Conservation (phyloP, 2,113 vertebrate genomes). For the Ailuropoda melanoleuca region DNA sequence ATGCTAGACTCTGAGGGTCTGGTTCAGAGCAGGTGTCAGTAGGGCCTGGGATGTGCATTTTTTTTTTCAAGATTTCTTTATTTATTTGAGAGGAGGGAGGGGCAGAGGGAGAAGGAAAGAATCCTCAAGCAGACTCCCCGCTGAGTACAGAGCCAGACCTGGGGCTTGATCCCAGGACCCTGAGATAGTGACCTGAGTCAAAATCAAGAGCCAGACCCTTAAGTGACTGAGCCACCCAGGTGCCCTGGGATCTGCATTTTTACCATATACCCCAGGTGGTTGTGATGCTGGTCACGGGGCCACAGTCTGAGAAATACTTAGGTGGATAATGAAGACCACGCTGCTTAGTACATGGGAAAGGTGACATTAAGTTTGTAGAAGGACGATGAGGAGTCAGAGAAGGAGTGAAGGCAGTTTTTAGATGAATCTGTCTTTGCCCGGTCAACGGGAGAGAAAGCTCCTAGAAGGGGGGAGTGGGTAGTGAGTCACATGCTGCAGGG, state of each 20-base stretch:
- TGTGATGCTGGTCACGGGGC: neutral
- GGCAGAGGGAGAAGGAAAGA: too few relatives aligned
- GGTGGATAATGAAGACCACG: neutral
- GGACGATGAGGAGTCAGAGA: neutral
- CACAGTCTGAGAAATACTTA: neutral
- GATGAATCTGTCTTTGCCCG: neutral
- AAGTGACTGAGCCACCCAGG: too few relatives aligned
- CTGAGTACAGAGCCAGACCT: too few relatives aligned
- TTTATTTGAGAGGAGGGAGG: too few relatives aligned
- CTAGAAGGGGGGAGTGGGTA: neutral
- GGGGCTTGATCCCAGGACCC: neutral
- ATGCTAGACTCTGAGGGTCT: neutral
- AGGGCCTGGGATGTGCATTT: neutral
- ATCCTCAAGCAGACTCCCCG: too few relatives aligned
- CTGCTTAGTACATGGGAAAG: neutral
- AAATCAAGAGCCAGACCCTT: neutral
- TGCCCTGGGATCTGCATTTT: neutral
- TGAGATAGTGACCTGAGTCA: neutral
- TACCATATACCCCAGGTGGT: neutral
- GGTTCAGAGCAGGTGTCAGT: neutral
- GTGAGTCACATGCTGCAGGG: neutral
- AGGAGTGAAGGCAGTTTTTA: neutral
- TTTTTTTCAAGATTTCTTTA: too few relatives aligned
- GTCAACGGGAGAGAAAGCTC: neutral
- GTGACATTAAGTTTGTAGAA: neutral